These are phyloP conservation scores for Andinoacara biseriatus DNA, from an alignment of 2,113 vertebrate species.

Conservation along the genomic window DNA sequence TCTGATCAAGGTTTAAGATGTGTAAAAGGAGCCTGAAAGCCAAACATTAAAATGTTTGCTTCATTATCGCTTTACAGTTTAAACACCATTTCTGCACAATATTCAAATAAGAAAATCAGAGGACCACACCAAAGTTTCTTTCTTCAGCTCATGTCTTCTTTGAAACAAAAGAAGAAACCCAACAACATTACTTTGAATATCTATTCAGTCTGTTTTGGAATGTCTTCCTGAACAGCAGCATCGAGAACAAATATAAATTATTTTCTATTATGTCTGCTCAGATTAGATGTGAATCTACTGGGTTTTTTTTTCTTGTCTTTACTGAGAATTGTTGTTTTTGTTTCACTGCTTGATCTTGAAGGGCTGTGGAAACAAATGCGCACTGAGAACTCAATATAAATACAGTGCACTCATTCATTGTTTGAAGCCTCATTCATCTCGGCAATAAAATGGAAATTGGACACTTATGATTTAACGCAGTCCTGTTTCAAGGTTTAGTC, in stretches of 20 bases:
- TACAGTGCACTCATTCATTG: not conserved
- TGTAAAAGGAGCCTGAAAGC: conserved; percentile 27
- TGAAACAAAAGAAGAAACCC: not conserved
- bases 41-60: not conserved
- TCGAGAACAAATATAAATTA: not conserved
- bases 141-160: not conserved
- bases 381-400: conserved; percentile 5
- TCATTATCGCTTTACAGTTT: not conserved
- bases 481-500: conserved; percentile 26
- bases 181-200: not conserved
- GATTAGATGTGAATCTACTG: not conserved
- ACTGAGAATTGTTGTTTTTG: conserved; percentile 4
- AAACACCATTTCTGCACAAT: not conserved
- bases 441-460: conserved; percentile 8
- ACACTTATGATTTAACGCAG: not conserved
- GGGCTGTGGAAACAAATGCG: not conserved
- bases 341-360: conserved; percentile 15
- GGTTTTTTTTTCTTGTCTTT: not conserved
- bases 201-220: not conserved
- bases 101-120: conserved; percentile 15
- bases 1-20: conserved; percentile 13
- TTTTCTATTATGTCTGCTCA: not conserved
- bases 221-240: not conserved
- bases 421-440: conserved; percentile 18
- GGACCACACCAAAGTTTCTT: not conserved